These are phyloP conservation scores for Catostylus mosaicus DNA, from an alignment of 30 jellyfish, hydroid and myxozoan genomes.

Conservation along the genomic window DNA sequence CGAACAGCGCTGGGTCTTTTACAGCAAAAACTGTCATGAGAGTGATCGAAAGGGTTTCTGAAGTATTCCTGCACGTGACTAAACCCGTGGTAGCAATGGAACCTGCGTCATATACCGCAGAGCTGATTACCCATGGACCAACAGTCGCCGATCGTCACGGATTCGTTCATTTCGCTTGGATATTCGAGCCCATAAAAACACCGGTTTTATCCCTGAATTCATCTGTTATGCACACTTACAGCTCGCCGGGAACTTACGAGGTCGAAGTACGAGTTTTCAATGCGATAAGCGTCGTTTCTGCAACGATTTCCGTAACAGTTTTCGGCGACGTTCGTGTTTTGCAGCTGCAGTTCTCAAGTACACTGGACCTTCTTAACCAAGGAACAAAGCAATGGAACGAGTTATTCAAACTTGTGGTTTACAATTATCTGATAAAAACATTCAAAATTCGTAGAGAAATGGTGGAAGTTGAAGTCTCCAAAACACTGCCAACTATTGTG, in stretches of 20 bases:
- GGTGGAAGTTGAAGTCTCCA: conserved; percentile 54
- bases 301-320: conserved; percentile 56
- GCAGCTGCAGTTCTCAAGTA: conserved; percentile 59
- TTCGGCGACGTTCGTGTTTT: conserved; percentile 68
- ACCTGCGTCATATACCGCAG: conserved; percentile 44
- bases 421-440: conserved; percentile 35
- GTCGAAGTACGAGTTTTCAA: conserved; percentile 75
- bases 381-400: conserved; percentile 52
- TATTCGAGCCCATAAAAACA: conserved; percentile 65
- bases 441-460: conserved; percentile 51
- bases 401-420: conserved; percentile 7
- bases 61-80: conserved; percentile 39
- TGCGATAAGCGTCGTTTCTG: conserved; percentile 63
- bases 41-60: conserved; percentile 68
- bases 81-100: conserved; percentile 62
- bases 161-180: conserved; percentile 76
- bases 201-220: conserved; percentile 65
- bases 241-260: conserved; percentile 64
- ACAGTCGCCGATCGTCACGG: conserved; percentile 56
- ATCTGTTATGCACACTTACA: conserved; percentile 49
- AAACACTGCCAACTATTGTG: conserved; percentile 60
- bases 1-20: conserved; percentile 59
- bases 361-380: conserved; percentile 52
- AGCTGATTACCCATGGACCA: conserved; percentile 35
- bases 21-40: conserved; percentile 68